Percentiles rank a stretch among this genome's conserved stretches.
Evolutionary conservation across 2,113 vertebrate genomes (phyloP).

Genomic region (Varanus komodoensis): DNA sequence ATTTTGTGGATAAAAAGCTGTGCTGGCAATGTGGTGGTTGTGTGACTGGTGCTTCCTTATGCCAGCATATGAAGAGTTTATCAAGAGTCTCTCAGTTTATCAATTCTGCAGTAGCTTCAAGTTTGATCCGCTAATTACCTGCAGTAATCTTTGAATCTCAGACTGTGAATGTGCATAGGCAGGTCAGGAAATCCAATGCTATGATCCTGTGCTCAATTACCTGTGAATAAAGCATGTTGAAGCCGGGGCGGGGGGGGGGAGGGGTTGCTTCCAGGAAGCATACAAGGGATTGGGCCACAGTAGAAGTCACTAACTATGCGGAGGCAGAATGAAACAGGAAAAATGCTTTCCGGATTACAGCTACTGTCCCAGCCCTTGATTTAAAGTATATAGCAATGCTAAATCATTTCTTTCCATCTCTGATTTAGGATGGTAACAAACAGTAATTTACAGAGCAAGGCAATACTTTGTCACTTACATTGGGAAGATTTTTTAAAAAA

Average conservation of each 20-base stretch:
- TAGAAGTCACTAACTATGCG: not conserved
- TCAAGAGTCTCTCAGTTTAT: not conserved
- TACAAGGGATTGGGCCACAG: not conserved
- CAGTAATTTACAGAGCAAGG: not conserved
- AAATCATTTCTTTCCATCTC: not conserved
- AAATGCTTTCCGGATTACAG: not conserved
- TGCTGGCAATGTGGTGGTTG: slow-evolving; percentile 13
- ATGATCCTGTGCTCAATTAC: not conserved
- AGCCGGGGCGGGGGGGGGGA: too few relatives aligned
- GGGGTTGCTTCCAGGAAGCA: not conserved
- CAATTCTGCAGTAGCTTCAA: slow-evolving; percentile 1
- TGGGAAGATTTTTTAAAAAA: not conserved
- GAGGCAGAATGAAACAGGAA: not conserved
- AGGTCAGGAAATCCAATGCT: not conserved
- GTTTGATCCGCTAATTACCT: slow-evolving; percentile 18
- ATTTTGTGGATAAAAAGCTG: slow-evolving; percentile 31
- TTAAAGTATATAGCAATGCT: not conserved
- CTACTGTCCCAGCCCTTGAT: slow-evolving; percentile 1
- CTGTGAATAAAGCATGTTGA: not conserved
- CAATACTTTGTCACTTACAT: not conserved
- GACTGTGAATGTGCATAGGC: not conserved
- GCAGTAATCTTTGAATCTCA: slow-evolving; percentile 19
- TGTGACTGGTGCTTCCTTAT: not conserved
- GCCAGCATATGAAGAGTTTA: not conserved
- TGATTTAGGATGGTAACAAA: not conserved